These are phyloP conservation scores for Prionace glauca DNA, from an alignment of 2,797 vertebrate genomes.

Conservation along the genomic window DNA sequence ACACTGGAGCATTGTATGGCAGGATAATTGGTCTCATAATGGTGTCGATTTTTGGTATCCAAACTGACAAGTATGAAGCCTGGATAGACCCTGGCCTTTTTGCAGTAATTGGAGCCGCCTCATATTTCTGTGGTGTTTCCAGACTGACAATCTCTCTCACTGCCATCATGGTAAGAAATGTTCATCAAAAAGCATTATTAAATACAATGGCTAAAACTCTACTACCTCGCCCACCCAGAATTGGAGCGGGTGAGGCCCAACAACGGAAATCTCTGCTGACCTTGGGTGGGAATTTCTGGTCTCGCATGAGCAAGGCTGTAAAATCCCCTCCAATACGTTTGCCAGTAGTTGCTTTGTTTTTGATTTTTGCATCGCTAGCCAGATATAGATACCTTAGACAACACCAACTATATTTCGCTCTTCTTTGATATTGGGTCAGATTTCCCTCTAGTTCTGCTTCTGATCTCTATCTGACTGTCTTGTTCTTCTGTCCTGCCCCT, in stretches of 20 bases:
- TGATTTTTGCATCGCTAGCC: neutral
- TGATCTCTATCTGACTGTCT: neutral
- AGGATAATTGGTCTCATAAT: constrained; percentile 46
- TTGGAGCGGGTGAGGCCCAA: too few species aligned
- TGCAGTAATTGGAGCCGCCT: constrained; percentile 47
- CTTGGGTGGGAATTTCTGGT: too few species aligned
- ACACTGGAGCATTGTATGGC: constrained; percentile 41
- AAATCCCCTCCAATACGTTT: neutral
- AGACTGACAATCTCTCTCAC: constrained; percentile 48
- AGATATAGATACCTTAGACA: neutral
- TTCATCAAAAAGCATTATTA: neutral
- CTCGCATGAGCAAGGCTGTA: too few species aligned
- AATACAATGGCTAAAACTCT: too few species aligned
- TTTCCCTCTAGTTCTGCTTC: neutral
- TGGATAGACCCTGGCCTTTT: constrained; percentile 51
- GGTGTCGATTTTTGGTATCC: constrained; percentile 46
- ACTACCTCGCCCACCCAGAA: too few species aligned
- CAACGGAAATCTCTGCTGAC: too few species aligned
- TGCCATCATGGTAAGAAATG: constrained; percentile 46
- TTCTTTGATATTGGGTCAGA: neutral
- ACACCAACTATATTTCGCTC: neutral
- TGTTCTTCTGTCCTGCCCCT: neutral
- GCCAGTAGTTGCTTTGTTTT: neutral
- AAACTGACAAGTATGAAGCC: constrained; percentile 41
- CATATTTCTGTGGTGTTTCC: constrained; percentile 48